A percentile compares a stretch with the other conserved stretches of the same genome.
Evolutionary conservation across 2,888 invertebrate species (phyloP).

Genomic region (Drosophila maculinotata): DNA sequence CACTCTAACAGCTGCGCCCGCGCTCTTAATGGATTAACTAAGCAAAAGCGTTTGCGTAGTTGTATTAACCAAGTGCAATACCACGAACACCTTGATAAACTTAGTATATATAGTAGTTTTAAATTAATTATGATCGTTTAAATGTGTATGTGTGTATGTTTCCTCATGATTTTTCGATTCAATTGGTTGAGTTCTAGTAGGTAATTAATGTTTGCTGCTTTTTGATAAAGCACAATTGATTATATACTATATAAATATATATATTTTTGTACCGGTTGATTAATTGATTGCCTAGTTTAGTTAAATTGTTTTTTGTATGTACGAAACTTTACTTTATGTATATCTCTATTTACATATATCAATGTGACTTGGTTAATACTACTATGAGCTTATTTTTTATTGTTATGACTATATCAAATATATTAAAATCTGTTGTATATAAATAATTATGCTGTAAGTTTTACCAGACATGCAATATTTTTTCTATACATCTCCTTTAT

Average conservation of each 20-base stretch:
- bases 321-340: conserved; percentile 56
- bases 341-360: conserved; percentile 49
- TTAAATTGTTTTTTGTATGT: conserved; percentile 74
- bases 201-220: conserved; percentile 64
- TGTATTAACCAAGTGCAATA: conserved; percentile 62
- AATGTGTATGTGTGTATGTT: conserved; percentile 45
- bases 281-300: conserved; percentile 70
- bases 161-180: conserved; percentile 38
- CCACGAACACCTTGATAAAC: conserved; percentile 52
- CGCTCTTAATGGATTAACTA: conserved; percentile 48
- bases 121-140: conserved; percentile 40
- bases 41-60: conserved; percentile 56
- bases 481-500: conserved; percentile 46
- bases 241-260: conserved; percentile 26
- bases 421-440: conserved; percentile 70
- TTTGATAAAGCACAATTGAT: conserved; percentile 52
- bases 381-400: conserved; percentile 67
- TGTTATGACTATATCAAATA: conserved; percentile 71
- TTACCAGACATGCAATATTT: conserved; percentile 58
- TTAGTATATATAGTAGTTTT: conserved; percentile 34
- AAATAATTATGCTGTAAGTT: conserved; percentile 54
- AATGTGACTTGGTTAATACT: conserved; percentile 61
- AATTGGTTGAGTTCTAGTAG: conserved; percentile 58
- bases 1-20: conserved; percentile 16
- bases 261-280: conserved; percentile 70